phyloP scores from a whole-genome alignment of 2,888 invertebrate species.

The Lamellibrachia columna region DNA sequence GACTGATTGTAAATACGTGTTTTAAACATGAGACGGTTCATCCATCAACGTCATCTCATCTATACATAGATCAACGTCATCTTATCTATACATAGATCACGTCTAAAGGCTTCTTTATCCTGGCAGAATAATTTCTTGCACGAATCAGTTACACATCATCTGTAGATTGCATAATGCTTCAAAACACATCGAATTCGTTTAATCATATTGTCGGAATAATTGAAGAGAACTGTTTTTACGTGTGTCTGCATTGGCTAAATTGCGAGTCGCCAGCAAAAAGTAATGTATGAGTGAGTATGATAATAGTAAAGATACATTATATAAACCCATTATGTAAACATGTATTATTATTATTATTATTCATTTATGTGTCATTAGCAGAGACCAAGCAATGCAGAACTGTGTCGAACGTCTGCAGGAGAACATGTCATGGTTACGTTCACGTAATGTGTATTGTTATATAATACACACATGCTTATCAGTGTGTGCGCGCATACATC shows the following conservation, averaged over 20 bases:
- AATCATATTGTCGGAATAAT: not conserved
- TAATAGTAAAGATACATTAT: not conserved
- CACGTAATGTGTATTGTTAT: too few species aligned
- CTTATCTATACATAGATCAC: slow-evolving; percentile 5
- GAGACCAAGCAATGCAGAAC: not conserved
- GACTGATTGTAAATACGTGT: not conserved
- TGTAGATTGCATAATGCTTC: not conserved
- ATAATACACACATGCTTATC: too few species aligned
- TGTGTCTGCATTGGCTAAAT: not conserved
- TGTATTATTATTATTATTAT: not conserved
- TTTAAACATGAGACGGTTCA: not conserved
- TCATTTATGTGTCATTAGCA: not conserved
- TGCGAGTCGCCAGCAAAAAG: not conserved
- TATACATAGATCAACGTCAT: not conserved
- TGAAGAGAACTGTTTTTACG: not conserved
- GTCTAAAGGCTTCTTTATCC: not conserved
- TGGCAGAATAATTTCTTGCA: not conserved
- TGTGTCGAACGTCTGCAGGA: not conserved
- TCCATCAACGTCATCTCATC: not conserved
- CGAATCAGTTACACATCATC: not conserved
- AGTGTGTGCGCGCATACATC: too few species aligned
- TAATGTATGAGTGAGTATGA: not conserved
- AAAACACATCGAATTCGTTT: not conserved
- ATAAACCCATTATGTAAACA: not conserved
- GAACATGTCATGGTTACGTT: too few species aligned